A percentile compares a stretch with the other conserved stretches of the same genome.
Conservation (phyloP, 1,140 invertebrate genomes). For the Formica selysi region DNA sequence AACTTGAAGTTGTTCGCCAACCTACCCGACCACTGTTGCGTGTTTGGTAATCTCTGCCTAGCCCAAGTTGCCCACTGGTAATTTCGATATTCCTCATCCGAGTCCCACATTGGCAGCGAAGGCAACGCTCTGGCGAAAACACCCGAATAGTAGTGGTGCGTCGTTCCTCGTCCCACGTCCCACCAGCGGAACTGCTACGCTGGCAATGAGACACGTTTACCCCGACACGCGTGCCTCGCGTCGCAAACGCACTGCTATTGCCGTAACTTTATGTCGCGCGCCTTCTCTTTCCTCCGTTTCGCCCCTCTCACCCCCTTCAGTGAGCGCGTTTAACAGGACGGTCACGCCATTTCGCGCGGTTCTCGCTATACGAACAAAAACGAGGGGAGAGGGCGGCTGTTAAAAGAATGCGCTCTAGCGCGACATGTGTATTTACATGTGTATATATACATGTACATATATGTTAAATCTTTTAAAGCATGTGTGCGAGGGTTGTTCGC, state of each 20-base stretch:
- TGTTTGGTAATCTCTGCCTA: constrained; percentile 50
- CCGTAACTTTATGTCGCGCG: not conserved
- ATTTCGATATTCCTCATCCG: constrained; percentile 1
- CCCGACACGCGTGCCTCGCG: constrained; percentile 65
- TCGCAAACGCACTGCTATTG: constrained; percentile 20
- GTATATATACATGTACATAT: constrained; percentile 3
- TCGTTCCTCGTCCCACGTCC: not conserved
- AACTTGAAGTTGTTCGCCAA: constrained; percentile 68
- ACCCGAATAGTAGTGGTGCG: not conserved
- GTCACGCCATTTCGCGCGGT: constrained; percentile 7
- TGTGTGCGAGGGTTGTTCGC: constrained; percentile 58
- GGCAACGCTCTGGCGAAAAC: not conserved
- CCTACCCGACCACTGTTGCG: constrained; percentile 72
- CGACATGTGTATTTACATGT: not conserved
- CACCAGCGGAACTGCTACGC: constrained; percentile 57
- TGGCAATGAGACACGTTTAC: constrained; percentile 82
- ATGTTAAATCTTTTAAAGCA: constrained; percentile 23
- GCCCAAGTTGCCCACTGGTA: constrained; percentile 29
- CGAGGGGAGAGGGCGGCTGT: not conserved
- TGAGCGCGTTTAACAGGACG: constrained; percentile 36
- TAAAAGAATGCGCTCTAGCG: not conserved
- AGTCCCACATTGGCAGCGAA: not conserved
- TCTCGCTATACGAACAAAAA: not conserved
- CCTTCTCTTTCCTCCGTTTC: not conserved
- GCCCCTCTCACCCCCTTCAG: not conserved